Conservation (phyloP, 2,888 invertebrate species). For the Mimumesa dahlbomi region DNA sequence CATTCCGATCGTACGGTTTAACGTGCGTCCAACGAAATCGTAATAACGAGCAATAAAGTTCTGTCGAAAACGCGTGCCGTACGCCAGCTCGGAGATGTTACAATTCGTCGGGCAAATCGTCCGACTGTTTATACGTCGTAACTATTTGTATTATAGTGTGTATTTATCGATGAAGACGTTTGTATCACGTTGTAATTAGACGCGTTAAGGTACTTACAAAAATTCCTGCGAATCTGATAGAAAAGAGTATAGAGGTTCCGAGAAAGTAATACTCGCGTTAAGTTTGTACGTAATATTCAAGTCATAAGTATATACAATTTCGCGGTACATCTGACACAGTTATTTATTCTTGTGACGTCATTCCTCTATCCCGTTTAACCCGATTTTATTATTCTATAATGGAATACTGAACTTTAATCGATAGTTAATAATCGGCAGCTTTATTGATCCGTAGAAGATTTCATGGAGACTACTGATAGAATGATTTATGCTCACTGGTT, state of each 20-base stretch:
- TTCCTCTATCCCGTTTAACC: too few species aligned
- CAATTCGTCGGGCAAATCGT: not conserved
- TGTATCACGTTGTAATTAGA: conserved; percentile 2
- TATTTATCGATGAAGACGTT: conserved; percentile 25
- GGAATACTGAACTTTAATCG: too few species aligned
- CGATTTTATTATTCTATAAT: too few species aligned
- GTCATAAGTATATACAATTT: conserved; percentile 39
- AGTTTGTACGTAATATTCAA: conserved; percentile 53
- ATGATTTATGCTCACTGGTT: too few species aligned
- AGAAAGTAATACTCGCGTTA: conserved; percentile 53
- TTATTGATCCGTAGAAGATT: too few species aligned
- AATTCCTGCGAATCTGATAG: conserved; percentile 41
- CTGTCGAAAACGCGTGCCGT: not conserved
- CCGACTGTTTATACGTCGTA: conserved; percentile 25
- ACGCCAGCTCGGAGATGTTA: not conserved
- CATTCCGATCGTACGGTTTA: not conserved
- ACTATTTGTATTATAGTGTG: conserved; percentile 25
- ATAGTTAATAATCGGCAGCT: too few species aligned
- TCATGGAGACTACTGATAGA: too few species aligned
- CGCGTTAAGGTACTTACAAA: too few species aligned
- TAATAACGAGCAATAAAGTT: not conserved
- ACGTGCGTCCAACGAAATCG: not conserved
- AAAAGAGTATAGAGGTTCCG: conserved; percentile 39
- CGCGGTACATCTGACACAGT: not conserved
- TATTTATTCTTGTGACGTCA: too few species aligned